Percentiles rank a stretch among this genome's conserved stretches.
Conservation (phyloP, 2,797 vertebrate species). For the Gymnoscopelus braueri region DNA sequence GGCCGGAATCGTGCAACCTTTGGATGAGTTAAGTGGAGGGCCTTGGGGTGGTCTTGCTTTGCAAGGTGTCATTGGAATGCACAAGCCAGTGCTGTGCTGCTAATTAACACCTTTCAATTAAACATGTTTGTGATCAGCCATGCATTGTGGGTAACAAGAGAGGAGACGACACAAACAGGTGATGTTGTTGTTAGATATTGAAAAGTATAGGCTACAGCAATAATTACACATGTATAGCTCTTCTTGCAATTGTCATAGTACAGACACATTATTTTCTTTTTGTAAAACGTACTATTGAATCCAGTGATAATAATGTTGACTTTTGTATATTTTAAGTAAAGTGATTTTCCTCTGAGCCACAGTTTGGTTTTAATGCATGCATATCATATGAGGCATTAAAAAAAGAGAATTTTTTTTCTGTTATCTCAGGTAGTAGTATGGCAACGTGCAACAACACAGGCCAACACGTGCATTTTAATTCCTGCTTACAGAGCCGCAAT, state of each 20-base stretch:
- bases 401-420: slow-evolving; percentile 8
- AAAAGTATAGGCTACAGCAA: slow-evolving; percentile 21
- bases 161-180: slow-evolving; percentile 30
- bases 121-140: slow-evolving; percentile 55
- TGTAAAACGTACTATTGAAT: slow-evolving; percentile 28
- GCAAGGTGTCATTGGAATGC: slow-evolving; percentile 38
- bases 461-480: slow-evolving; percentile 45
- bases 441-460: slow-evolving; percentile 55
- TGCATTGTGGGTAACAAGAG: slow-evolving; percentile 45
- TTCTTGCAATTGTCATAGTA: slow-evolving; percentile 28
- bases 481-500: slow-evolving; percentile 59
- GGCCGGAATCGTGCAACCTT: slow-evolving; percentile 34
- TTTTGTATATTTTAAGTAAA: neutral
- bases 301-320: slow-evolving; percentile 28
- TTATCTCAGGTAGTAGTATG: slow-evolving; percentile 52
- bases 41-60: slow-evolving; percentile 23
- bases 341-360: too few relatives aligned
- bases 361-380: too few relatives aligned
- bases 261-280: slow-evolving; percentile 20
- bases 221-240: slow-evolving; percentile 12
- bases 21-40: slow-evolving; percentile 26
- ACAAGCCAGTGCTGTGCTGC: slow-evolving; percentile 38
- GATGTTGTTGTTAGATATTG: slow-evolving; percentile 38
- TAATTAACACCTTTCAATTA: slow-evolving; percentile 73
- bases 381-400: neutral